A percentile compares a stretch with the other conserved stretches of the same genome.
phyloP scores from a whole-genome alignment of 2,888 invertebrate species.

The Schizaphis graminum region DNA sequence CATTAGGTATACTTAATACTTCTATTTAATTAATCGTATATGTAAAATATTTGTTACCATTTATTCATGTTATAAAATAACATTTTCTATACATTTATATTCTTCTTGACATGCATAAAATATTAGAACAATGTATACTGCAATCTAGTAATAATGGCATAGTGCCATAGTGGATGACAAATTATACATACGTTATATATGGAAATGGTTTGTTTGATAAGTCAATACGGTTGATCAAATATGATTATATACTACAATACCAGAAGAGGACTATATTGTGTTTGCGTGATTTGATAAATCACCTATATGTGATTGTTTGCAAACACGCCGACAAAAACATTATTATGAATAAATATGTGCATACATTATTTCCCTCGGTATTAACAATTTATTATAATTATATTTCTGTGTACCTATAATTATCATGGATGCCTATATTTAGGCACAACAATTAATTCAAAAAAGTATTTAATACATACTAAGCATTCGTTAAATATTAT shows the following conservation, averaged over 20 bases:
- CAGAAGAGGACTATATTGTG: not conserved
- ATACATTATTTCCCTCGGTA: not conserved
- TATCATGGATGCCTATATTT: not conserved
- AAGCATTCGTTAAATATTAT: not conserved
- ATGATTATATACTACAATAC: not conserved
- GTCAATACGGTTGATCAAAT: constrained; percentile 12
- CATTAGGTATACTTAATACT: not conserved
- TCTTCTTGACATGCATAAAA: not conserved
- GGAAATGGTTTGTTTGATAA: not conserved
- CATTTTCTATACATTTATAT: not conserved
- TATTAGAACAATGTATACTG: not conserved
- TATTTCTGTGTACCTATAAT: not conserved
- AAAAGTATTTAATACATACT: not conserved
- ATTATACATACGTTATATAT: not conserved
- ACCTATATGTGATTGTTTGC: not conserved
- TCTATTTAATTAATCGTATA: not conserved
- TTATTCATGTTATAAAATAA: not conserved
- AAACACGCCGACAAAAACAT: not conserved
- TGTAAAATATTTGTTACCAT: not conserved
- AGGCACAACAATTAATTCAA: not conserved
- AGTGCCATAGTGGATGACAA: not conserved
- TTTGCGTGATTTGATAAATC: constrained; percentile 5
- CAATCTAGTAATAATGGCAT: not conserved
- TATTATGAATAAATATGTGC: not conserved
- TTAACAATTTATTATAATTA: not conserved